phyloP scores from a whole-genome alignment of 2,888 invertebrate genomes.

The Pseudococcus jackbeardsleyi region DNA sequence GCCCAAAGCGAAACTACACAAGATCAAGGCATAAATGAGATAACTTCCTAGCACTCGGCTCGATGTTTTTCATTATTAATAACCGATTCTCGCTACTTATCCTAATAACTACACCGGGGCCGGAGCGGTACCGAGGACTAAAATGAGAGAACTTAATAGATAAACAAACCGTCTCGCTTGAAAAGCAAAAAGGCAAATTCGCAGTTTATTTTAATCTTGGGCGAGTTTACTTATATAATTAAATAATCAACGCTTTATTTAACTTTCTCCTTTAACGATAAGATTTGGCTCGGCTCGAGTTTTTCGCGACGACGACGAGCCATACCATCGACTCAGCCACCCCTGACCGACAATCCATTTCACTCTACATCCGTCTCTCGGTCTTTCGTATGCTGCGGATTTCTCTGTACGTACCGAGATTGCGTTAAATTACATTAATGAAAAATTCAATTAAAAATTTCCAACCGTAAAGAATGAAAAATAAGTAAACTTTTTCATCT shows the following conservation, averaged over 20 bases:
- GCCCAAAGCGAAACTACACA: no score
- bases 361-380: not conserved
- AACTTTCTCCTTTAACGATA: conserved; percentile 38
- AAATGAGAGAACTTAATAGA: conserved; percentile 9
- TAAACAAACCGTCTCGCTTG: conserved; percentile 25
- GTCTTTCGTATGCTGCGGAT: not conserved
- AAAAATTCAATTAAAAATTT: conserved; percentile 50
- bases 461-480: conserved; percentile 41
- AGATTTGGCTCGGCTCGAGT: not conserved
- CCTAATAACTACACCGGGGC: not conserved
- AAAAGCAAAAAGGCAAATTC: conserved; percentile 42
- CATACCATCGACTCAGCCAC: not conserved
- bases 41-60: not conserved
- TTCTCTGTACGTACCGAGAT: not conserved
- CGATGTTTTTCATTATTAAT: conserved; percentile 6
- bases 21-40: no score
- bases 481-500: conserved; percentile 35
- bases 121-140: not conserved
- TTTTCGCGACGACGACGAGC: not conserved
- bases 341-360: not conserved
- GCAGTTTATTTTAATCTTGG: conserved; percentile 41
- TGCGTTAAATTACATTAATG: conserved; percentile 4
- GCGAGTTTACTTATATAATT: conserved; percentile 31
- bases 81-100: conserved; percentile 7
- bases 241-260: conserved; percentile 45